Evolutionary conservation across 2,113 vertebrate species (phyloP), one percentile per base, ranked within the genome.

Genomic region (Pseudopipra pipra): DNA sequence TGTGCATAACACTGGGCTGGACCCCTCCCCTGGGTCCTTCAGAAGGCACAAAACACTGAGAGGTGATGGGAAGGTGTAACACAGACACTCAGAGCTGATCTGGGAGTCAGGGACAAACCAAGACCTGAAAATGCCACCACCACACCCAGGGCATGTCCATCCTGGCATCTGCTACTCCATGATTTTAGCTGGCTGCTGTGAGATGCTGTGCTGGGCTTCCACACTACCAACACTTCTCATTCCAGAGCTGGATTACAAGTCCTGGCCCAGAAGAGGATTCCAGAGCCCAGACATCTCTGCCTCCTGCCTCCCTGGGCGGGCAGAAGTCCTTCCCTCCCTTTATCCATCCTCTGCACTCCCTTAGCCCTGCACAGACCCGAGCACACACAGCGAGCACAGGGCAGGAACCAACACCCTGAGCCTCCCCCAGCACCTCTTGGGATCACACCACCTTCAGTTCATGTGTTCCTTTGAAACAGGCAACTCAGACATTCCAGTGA

Each of bases 171-270:
- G 27, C 59, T 19, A 2, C 5, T 0, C 30, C 2, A 0, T 0
- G 22, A 8, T 4, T 12, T 37, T 0, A 1, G 19, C 4, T 0
- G 20, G 44, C 25, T 12, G 1, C 3, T 4, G 30, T 10, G 72
- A 76, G 47, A 18, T 0, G 28, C 43, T 17, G 66, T 1, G 2
- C 20, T n/a, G 12, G 19, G 47, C 63, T 46, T 15, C 71, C 67
- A 35, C 19, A 0, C 14, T 11, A 17, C 41, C 22, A 7, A 37
- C 27, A 0, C 33, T 24, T 4, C 61, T 51, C 46, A 2, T 0
- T 5, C 2, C 87, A 23, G 47, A 27, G 28, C 72, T 19, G 28
- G 9, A 0, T 3, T 0, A 28, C 19, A 22, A 18, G 41, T 2
- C 3, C 46, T 23, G 72, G 44, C 75, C 62, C 75, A 17, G 58